Percentiles rank a stretch among this genome's conserved stretches.
Evolutionary conservation across 2,888 invertebrate species (phyloP).

Genomic region (Myopa testacea): DNA sequence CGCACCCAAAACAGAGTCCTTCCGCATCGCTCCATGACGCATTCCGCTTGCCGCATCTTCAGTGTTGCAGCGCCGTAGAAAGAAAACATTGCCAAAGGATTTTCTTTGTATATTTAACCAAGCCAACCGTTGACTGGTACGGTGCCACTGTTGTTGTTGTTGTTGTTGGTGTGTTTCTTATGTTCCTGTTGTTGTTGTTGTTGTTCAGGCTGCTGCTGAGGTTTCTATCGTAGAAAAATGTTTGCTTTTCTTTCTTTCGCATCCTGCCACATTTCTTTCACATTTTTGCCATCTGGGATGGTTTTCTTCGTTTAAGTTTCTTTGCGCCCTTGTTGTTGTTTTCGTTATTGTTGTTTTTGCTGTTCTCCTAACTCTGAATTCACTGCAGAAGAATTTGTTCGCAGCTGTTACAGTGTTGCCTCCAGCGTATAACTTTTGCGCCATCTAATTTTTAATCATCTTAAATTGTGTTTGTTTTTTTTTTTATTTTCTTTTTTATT

Average conservation of each 20-base stretch:
- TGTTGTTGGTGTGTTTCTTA: not conserved
- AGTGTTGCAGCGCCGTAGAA: not conserved
- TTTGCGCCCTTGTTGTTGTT: not conserved
- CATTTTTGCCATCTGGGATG: constrained; percentile 61
- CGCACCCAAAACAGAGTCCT: not conserved
- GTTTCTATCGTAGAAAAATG: constrained; percentile 54
- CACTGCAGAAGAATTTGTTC: constrained; percentile 47
- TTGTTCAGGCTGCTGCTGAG: constrained; percentile 1
- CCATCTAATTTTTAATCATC: constrained; percentile 41
- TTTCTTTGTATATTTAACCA: constrained; percentile 54
- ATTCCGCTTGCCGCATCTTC: not conserved
- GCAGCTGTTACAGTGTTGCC: constrained; percentile 56
- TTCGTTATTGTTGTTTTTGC: constrained; percentile 33
- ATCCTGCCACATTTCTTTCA: constrained; percentile 47
- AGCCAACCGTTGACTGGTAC: constrained; percentile 40
- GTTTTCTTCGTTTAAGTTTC: constrained; percentile 4
- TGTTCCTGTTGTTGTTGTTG: constrained; percentile 39
- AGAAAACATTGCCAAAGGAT: constrained; percentile 9
- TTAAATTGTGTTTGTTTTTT: constrained; percentile 30
- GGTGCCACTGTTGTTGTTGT: not conserved
- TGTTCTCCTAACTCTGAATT: constrained; percentile 41
- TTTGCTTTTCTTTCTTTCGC: constrained; percentile 24
- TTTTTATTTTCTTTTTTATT: not conserved
- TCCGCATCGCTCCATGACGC: not conserved
- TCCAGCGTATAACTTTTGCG: constrained; percentile 27